phyloP scores from a whole-genome alignment of 2,113 vertebrate species.

The Etheostoma spectabile region DNA sequence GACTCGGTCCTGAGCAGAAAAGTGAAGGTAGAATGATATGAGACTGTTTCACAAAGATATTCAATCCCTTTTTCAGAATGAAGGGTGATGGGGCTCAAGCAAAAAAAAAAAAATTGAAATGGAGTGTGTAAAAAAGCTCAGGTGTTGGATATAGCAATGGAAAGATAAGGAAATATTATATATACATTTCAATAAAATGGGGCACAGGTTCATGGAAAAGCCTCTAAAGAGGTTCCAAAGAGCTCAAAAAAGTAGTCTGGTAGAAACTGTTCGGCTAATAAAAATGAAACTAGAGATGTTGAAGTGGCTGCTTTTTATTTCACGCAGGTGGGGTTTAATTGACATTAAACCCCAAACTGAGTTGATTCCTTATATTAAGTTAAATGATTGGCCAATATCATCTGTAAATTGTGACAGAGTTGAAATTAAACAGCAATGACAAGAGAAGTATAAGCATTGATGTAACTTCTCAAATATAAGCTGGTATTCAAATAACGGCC shows the following conservation, averaged over 20 bases:
- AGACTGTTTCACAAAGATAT: conserved; percentile 50
- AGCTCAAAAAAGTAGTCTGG: background rate
- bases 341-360: background rate
- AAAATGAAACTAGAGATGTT: background rate
- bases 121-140: conserved; percentile 13
- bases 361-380: background rate
- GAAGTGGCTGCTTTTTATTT: background rate
- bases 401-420: background rate
- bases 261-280: background rate
- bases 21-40: conserved; percentile 32
- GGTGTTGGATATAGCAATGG: conserved; percentile 27
- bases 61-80: conserved; percentile 32
- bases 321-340: no score
- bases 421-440: background rate
- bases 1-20: conserved; percentile 20
- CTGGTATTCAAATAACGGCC: background rate
- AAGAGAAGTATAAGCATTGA: background rate
- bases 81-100: conserved; percentile 32
- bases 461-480: background rate
- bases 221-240: background rate
- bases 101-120: conserved; percentile 39
- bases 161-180: conserved; percentile 47
- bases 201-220: conserved; percentile 6
- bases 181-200: conserved; percentile 42
- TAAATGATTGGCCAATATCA: background rate